Evolutionary conservation across 2,797 vertebrate species (phyloP).

Genomic region (Scolopax bukidnonensis): DNA sequence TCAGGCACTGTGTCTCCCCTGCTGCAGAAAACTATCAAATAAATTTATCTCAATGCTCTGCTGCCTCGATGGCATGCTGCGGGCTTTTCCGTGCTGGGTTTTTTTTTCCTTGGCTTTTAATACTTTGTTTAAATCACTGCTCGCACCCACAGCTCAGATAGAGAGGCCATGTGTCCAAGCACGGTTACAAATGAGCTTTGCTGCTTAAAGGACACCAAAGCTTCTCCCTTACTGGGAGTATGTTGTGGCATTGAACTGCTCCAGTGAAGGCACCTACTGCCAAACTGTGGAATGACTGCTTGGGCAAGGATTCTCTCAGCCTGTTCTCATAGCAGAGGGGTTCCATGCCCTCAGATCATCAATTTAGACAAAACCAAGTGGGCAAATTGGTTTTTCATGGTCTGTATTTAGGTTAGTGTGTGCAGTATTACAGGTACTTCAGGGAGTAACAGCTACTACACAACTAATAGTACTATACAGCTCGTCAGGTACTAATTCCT

Average conservation of each 20-base stretch:
- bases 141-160: background rate
- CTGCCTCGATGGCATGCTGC: background rate
- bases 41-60: slow-evolving; percentile 34
- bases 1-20: slow-evolving; percentile 9
- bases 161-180: background rate
- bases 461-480: too few relatives aligned
- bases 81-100: background rate
- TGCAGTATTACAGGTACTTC: background rate
- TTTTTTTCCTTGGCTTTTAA: background rate
- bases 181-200: background rate
- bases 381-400: background rate
- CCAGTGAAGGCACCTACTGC: background rate
- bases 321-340: too few relatives aligned
- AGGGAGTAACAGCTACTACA: too few relatives aligned
- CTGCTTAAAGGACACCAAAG: background rate
- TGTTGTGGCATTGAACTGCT: background rate
- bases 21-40: slow-evolving; percentile 5
- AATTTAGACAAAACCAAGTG: background rate
- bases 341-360: too few relatives aligned
- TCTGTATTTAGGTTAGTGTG: background rate
- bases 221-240: background rate
- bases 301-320: accelerated
- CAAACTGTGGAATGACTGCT: background rate
- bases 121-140: background rate
- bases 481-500: background rate